A percentile compares a stretch with the other conserved stretches of the same genome.
These are phyloP conservation scores for Hydrozoanthus gracilis DNA, from an alignment of 92 coral and sea anemone species.

Conservation along the genomic window DNA sequence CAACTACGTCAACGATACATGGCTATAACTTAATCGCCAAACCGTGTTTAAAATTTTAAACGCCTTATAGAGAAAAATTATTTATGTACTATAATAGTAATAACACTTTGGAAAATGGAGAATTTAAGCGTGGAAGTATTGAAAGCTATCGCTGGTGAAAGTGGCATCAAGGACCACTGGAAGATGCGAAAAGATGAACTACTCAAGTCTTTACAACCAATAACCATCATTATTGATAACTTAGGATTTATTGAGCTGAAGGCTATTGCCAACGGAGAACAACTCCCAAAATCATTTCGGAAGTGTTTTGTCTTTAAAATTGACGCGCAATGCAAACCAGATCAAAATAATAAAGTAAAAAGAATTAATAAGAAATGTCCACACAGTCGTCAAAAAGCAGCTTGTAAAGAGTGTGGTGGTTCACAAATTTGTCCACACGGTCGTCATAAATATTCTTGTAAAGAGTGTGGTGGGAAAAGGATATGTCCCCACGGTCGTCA, in stretches of 20 bases:
- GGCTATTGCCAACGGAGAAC: neutral
- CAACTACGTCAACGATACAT: neutral
- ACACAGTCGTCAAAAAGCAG: neutral
- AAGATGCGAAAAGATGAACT: neutral
- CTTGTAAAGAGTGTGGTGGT: neutral
- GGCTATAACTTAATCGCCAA: neutral
- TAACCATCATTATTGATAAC: neutral
- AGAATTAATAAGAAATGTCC: neutral
- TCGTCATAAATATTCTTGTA: neutral
- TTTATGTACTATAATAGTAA: neutral
- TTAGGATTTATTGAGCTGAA: neutral
- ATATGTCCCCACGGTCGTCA: too few species aligned
- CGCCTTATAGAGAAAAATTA: neutral
- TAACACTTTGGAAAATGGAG: neutral
- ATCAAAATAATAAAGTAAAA: neutral
- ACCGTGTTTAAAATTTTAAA: neutral
- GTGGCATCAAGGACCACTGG: neutral
- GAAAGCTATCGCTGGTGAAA: neutral
- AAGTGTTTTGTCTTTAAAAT: slow-evolving; percentile 1
- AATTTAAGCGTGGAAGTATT: neutral
- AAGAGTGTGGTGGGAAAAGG: neutral
- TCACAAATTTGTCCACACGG: neutral
- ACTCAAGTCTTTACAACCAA: neutral
- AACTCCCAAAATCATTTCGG: neutral
- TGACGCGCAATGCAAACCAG: slow-evolving; percentile 7